Percentiles rank a stretch among this genome's conserved stretches.
Conservation (phyloP, 1,140 invertebrate genomes). For the Nephotettix cincticeps region DNA sequence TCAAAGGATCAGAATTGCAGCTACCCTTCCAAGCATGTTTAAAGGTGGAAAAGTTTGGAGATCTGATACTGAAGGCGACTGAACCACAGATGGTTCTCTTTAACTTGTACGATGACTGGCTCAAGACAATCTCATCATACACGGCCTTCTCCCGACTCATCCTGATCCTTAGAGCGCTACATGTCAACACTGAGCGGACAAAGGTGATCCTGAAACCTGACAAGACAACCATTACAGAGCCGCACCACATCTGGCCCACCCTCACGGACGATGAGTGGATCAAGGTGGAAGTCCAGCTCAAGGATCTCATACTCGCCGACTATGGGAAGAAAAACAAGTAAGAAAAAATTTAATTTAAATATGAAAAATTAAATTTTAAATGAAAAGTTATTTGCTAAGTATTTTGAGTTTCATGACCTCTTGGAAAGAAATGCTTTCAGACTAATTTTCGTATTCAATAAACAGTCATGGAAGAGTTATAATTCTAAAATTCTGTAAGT, state of each 20-base stretch:
- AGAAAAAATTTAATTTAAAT: no score
- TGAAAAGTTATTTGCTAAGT: no score
- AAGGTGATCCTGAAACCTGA: constrained; percentile 97
- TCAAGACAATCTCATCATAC: constrained; percentile 95
- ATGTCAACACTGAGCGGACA: constrained; percentile 98
- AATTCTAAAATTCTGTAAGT: no score
- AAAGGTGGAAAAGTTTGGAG: constrained; percentile 99
- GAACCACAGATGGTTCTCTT: constrained; percentile 99
- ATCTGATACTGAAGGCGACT: constrained; percentile 97
- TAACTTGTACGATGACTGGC: constrained; percentile 99
- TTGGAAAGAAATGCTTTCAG: no score
- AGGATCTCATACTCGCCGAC: constrained; percentile 97
- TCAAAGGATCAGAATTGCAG: constrained; percentile 97
- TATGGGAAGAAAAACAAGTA: constrained; percentile 99
- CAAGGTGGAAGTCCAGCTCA: constrained; percentile 97
- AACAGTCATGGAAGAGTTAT: no score
- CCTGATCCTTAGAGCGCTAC: constrained; percentile 92
- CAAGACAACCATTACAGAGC: constrained; percentile 97
- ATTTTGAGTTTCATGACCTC: no score
- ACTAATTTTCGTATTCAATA: no score
- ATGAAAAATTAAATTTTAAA: no score
- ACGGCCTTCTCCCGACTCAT: constrained; percentile 98
- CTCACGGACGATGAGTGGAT: constrained; percentile 99
- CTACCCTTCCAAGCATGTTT: constrained; percentile 98
- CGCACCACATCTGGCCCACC: constrained; percentile 99